Evolutionary conservation across 2,113 vertebrate genomes (phyloP).

Genomic region (Pardalotus punctatus): DNA sequence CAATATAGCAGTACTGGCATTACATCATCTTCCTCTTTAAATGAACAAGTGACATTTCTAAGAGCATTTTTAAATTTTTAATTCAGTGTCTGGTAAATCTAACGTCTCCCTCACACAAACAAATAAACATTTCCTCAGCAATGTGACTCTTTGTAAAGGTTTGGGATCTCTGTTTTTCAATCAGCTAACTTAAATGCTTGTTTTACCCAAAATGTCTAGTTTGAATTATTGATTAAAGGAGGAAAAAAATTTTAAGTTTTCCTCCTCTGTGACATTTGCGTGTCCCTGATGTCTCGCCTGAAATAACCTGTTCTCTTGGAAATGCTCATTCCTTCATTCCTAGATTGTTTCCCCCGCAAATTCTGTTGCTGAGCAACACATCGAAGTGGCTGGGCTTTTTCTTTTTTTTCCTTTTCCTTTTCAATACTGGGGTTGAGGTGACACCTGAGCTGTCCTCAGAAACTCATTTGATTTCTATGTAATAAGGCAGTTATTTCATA

Average conservation of each 20-base stretch:
- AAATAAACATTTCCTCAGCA: conserved; percentile 38
- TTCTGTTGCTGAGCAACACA: conserved; percentile 70
- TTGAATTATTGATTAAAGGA: conserved; percentile 64
- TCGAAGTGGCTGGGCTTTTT: not conserved
- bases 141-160: conserved; percentile 33
- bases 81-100: conserved; percentile 27
- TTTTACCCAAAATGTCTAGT: conserved; percentile 22
- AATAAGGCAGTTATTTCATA: conserved; percentile 57
- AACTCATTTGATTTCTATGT: conserved; percentile 57
- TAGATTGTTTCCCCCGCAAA: conserved; percentile 46
- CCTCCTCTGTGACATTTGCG: conserved; percentile 45
- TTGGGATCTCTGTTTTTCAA: conserved; percentile 25
- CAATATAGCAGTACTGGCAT: conserved; percentile 42
- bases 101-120: conserved; percentile 13
- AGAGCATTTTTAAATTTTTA: conserved; percentile 21
- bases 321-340: conserved; percentile 55
- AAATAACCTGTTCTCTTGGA: conserved; percentile 66
- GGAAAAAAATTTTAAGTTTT: not conserved
- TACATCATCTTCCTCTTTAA: conserved; percentile 50
- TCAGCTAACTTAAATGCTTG: not conserved
- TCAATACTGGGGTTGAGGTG: conserved; percentile 36
- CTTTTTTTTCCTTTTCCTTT: not conserved
- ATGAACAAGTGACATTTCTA: conserved; percentile 20
- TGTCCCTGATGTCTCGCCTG: conserved; percentile 39
- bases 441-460: conserved; percentile 57